Percentiles rank a stretch among this genome's conserved stretches.
Evolutionary conservation across 2,797 vertebrate species (phyloP).

Genomic region (Leptoclinus maculatus): DNA sequence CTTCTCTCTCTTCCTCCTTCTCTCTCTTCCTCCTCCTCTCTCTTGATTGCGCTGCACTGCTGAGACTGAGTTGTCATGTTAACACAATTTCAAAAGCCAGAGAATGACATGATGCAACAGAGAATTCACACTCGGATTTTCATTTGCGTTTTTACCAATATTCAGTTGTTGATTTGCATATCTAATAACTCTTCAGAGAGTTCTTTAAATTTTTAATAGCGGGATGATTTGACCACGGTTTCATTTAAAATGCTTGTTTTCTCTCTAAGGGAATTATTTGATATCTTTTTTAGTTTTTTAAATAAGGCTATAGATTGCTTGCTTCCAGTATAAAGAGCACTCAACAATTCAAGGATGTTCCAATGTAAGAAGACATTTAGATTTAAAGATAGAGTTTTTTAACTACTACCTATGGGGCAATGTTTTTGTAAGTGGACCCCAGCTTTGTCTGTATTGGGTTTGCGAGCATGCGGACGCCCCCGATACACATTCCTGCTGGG

Average conservation of each 20-base stretch:
- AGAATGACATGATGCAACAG: constrained; percentile 26
- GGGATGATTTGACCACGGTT: neutral
- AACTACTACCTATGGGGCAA: neutral
- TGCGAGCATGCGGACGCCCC: neutral
- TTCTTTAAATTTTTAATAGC: no score
- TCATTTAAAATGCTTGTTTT: neutral
- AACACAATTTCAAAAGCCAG: constrained; percentile 48
- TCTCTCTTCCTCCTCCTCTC: constrained; percentile 13
- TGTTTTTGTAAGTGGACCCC: neutral
- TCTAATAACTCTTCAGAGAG: constrained; percentile 31
- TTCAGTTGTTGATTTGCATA: constrained; percentile 2
- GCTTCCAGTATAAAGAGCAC: neutral
- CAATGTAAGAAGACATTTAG: neutral
- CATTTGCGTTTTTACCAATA: constrained; percentile 28
- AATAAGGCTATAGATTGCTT: neutral
- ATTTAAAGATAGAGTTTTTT: neutral
- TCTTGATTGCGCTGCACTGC: constrained; percentile 41
- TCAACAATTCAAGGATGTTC: neutral
- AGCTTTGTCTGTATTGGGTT: neutral
- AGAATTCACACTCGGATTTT: constrained; percentile 25
- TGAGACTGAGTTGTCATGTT: constrained; percentile 43
- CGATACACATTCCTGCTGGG: neutral
- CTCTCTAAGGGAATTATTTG: neutral
- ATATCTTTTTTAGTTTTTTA: neutral
- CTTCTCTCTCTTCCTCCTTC: constrained; percentile 11